Conservation (phyloP, 2,888 invertebrate genomes). For the Lochmaea capreae region DNA sequence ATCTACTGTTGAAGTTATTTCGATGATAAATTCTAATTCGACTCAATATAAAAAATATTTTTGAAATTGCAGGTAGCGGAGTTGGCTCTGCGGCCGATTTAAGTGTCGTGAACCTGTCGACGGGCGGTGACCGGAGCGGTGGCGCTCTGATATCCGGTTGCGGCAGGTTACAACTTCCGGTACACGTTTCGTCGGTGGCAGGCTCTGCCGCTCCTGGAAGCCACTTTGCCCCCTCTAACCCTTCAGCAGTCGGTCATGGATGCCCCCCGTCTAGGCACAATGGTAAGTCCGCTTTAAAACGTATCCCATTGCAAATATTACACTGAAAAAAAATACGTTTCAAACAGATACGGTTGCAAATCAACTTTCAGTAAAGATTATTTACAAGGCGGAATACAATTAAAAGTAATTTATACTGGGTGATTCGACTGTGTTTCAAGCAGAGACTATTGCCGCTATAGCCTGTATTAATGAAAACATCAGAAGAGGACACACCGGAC, state of each 20-base stretch:
- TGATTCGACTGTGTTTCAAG: too few species aligned
- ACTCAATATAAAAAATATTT: slow-evolving; percentile 20
- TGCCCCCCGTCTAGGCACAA: slow-evolving; percentile 45
- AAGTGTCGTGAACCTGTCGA: slow-evolving; percentile 48
- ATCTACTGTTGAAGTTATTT: too few species aligned
- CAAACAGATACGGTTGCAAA: slow-evolving; percentile 46
- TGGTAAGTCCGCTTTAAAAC: slow-evolving; percentile 19
- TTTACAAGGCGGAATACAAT: neutral
- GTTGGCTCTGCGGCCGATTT: slow-evolving; percentile 21
- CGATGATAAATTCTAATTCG: neutral
- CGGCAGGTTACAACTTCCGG: slow-evolving; percentile 61
- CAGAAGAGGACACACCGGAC: too few species aligned
- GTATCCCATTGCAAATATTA: neutral
- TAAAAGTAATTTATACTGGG: too few species aligned
- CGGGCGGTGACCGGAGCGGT: slow-evolving; percentile 48
- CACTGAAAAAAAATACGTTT: neutral
- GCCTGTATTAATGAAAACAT: too few species aligned
- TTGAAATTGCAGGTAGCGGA: slow-evolving; percentile 13
- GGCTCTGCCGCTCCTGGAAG: slow-evolving; percentile 41
- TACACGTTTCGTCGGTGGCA: slow-evolving; percentile 48
- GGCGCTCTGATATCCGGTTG: slow-evolving; percentile 56
- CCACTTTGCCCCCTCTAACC: slow-evolving; percentile 38
- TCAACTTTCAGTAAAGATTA: slow-evolving; percentile 44
- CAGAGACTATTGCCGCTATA: too few species aligned
- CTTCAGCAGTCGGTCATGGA: slow-evolving; percentile 43